Evolutionary conservation across 2,888 invertebrate genomes (phyloP), one percentile per base, ranked within the genome.

Genomic region (Zootermopsis nevadensis): DNA sequence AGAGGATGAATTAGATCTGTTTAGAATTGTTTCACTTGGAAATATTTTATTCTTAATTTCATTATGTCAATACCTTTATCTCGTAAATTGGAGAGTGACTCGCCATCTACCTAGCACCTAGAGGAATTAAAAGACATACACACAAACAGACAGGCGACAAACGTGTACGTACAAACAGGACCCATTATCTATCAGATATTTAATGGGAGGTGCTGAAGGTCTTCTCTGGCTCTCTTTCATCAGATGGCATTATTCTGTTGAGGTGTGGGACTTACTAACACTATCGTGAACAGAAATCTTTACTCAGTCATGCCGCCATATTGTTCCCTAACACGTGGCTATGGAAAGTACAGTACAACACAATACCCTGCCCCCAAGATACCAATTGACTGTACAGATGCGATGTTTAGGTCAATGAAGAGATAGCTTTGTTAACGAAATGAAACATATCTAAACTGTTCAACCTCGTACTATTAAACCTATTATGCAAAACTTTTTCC

Each of bases 271-370:
- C 74, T 74, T 74, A 74, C 38, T 74, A 74, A 74, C 24, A 7
- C 74, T 74, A 74, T 74, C 74, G 74, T n/a, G 6, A 74, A 38
- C 38, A 74, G 22, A 22, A 27, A 74, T 74, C 74, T 74, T 74
- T 74, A 74, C 74, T n/a, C 69, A 74, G 74, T 74, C 74, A 74
- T 74, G 35, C 38, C 38, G 74, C 74, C 38, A 69, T 69, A 69
- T 69, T 69, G 69, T 69, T 69, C 69, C 2, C 69, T 31, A 30
- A 30, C 69, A 69, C 60, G 60, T 60, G 60, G 60, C 60, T 27
- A 8, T 22, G 48, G 8, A 60, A 60, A 60, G 60, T 60, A 60
- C 60, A 60, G 60, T 60, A 60, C 7, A 60, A 60, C 12, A 60
- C 60, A 60, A 60, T 60, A 60, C 60, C 60, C 27, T 27, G n/a